Evolutionary conservation across 2,888 invertebrate genomes (phyloP), one percentile per base, ranked within the genome.

Genomic region (Gymnocheta viridis): DNA sequence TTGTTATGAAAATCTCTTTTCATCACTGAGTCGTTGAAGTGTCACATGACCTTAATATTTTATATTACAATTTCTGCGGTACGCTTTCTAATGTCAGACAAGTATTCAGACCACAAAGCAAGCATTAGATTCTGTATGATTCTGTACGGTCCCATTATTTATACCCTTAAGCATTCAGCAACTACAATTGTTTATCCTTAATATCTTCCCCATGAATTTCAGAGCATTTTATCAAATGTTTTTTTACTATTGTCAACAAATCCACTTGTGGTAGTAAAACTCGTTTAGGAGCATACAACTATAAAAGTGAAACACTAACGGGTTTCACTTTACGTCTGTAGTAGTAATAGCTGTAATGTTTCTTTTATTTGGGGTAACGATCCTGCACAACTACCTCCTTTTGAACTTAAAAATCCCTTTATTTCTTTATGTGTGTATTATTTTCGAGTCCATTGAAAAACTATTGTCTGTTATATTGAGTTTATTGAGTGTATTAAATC

Each of bases 401-500:
- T 47, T 47, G 9, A 44, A 38, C 22, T 69, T 69, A n/a, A n/a
- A 64, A 17, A 12, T 44, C 14, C 7, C 38, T 41, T 62, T 54
- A 44, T 22, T 32, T 62, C 9, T 47, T 14, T 38, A 22, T 35
- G 2, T 41, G 22, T 51, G 22, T 49, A 12, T 44, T 44, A 44
- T 32, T 60, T 60, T 54, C 54, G 60, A 69, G 73, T 51, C 73
- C 58, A 81, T 81, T 67, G 80, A 44, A 81, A 69, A 74, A 74
- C 73, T 74, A 81, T 81, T 81, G 67, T 81, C 80, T 67, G 51
- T 67, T 74, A 44, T 74, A 67, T 60, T 73, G 67, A 67, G 73
- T 74, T 81, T 81, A 81, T 74, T 73, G 74, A 51, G 60, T 74
- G 74, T 67, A 67, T 74, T 60, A 69, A 81, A 77, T 82, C 62